Evolutionary conservation across 1,140 invertebrate species (phyloP).

Genomic region (Hormaphis cornu): DNA sequence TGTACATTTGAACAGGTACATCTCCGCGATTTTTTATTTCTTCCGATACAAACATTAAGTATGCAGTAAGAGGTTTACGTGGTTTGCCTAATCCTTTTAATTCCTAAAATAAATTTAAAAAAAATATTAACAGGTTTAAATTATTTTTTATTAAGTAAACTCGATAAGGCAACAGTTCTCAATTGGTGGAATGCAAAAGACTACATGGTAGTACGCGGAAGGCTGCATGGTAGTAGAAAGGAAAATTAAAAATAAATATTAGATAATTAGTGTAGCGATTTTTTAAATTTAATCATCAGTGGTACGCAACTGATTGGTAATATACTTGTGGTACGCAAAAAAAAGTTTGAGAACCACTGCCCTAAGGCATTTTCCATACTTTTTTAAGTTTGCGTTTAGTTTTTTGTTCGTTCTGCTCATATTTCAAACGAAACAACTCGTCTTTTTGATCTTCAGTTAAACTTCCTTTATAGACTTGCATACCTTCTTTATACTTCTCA

Average conservation of each 20-base stretch:
- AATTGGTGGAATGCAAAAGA: too few species aligned
- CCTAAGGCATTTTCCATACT: too few species aligned
- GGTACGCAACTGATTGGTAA: too few species aligned
- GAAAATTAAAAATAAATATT: too few species aligned
- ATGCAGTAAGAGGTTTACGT: constrained; percentile 10
- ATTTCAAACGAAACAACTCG: background rate
- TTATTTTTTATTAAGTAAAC: too few species aligned
- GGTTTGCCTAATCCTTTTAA: constrained; percentile 21
- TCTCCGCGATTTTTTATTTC: constrained; percentile 11
- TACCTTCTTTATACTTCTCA: constrained; percentile 6
- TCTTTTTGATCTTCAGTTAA: constrained; percentile 16
- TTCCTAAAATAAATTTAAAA: constrained; percentile 7
- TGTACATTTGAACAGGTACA: background rate
- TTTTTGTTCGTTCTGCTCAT: background rate
- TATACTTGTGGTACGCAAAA: too few species aligned
- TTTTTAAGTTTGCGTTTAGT: constrained; percentile 22
- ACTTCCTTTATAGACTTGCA: background rate
- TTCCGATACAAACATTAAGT: constrained; percentile 4
- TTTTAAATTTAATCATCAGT: too few species aligned
- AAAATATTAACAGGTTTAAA: background rate
- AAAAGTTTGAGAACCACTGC: too few species aligned
- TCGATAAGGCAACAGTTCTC: too few species aligned
- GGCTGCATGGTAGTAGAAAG: too few species aligned
- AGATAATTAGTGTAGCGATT: too few species aligned
- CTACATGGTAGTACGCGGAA: too few species aligned